Evolutionary conservation across 1,140 invertebrate species (phyloP), one percentile per base, ranked within the genome.

Genomic region (Spodoptera frugiperda): DNA sequence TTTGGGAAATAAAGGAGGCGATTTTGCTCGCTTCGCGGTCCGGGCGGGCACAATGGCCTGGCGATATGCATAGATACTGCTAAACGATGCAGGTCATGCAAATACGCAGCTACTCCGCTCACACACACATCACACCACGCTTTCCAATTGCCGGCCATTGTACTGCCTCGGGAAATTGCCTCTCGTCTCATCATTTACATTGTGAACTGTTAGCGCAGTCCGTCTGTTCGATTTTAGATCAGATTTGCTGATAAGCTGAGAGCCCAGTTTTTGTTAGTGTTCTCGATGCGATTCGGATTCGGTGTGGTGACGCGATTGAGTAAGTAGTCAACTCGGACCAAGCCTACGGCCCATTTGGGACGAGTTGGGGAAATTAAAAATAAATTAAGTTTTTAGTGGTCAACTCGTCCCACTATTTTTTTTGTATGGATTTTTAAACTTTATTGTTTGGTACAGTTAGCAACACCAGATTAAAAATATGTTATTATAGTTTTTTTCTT

Each of bases 11-110:
- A 83, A 88, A 86, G 84, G 86, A 84, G 82, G 88, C 86, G 89
- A 89, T 90, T 87, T 88, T 89, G 85, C 81, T 89, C 88, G 87
- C 86, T 88, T 83, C 83, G 83, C 89, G 83, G 87, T 84, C 83
- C 84, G 87, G 86, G 78, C 88, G 84, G 85, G 74, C 84, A 91
- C 91, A 92, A 93, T 92, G 86, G 91, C 83, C 87, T 87, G 81
- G 79, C 81, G 86, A 92, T 93, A 88, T 91, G 87, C 91, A 91
- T 86, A 89, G 89, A 93, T 93, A 91, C 85, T 85, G 81, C 76
- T 80, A 83, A 89, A 78, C 79, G 83, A 81, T 86, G 83, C 85
- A 87, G 81, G 68, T 78, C 84, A 86, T 90, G 88, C 86, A 84
- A 89, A 90, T 89, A 85, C 81, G 76, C 57, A 84, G 74, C 67